Percentiles rank a stretch among this genome's conserved stretches.
Evolutionary conservation across 2,113 vertebrate species (phyloP).

Genomic region (Corapipo altera): DNA sequence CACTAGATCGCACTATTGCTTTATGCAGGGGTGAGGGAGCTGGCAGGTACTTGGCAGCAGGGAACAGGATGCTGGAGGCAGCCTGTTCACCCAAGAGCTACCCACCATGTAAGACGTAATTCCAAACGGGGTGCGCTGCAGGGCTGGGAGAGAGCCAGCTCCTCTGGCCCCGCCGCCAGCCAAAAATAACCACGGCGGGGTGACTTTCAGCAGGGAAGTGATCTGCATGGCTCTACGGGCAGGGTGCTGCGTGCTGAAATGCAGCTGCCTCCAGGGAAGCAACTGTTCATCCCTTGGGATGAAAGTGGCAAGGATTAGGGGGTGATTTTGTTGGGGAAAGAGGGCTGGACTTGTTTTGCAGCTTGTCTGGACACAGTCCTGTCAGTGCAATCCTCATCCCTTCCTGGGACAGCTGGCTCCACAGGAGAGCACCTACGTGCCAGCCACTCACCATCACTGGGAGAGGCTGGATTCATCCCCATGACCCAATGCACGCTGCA

Average conservation of each 20-base stretch:
- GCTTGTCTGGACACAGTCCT: neutral
- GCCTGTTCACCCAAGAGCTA: neutral
- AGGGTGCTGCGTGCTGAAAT: neutral
- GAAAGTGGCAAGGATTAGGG: neutral
- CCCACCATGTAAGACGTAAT: neutral
- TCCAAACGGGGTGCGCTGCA: neutral
- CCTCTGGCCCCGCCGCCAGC: neutral
- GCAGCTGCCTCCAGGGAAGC: neutral
- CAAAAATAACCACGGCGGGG: neutral
- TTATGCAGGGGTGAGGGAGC: neutral
- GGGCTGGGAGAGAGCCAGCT: constrained; percentile 8
- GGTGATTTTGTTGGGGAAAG: neutral
- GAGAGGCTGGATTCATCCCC: neutral
- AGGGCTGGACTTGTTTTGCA: neutral
- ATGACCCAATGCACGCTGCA: neutral
- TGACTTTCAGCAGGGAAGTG: neutral
- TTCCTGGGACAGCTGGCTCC: neutral
- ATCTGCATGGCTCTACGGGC: neutral
- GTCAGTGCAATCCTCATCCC: rapidly evolving
- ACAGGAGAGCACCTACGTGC: neutral
- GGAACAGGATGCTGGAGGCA: neutral
- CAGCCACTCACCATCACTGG: neutral
- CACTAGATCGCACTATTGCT: constrained; percentile 53
- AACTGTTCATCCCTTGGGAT: neutral
- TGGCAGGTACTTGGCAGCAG: constrained; percentile 17